Percentiles rank a stretch among this genome's conserved stretches.
Conservation (phyloP, 2,113 vertebrate genomes). For the Malurus cyaneus region DNA sequence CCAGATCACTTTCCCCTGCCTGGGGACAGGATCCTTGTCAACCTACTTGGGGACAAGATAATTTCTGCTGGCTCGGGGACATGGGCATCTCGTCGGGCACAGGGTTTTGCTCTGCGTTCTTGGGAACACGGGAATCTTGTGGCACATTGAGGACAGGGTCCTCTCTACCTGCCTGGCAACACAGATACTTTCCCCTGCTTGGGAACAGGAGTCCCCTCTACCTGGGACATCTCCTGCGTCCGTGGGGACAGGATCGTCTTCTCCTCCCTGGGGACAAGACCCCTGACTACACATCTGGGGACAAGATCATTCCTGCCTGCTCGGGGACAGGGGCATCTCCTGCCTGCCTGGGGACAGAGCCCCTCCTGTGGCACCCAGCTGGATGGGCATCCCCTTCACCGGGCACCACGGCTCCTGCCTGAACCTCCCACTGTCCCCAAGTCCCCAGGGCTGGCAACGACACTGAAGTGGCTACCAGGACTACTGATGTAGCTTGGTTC, state of each 20-base stretch:
- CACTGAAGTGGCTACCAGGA: background rate
- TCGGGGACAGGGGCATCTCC: background rate
- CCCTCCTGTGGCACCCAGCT: background rate
- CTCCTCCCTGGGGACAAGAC: background rate
- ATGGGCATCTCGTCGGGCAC: background rate
- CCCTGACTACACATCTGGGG: background rate
- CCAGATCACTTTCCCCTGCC: background rate
- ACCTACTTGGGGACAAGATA: background rate
- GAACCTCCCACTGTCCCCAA: background rate
- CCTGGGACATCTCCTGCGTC: background rate
- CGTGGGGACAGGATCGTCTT: background rate
- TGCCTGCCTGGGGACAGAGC: background rate
- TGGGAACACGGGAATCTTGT: background rate
- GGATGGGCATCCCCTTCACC: fast-evolving
- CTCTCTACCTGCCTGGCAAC: background rate
- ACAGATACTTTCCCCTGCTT: background rate
- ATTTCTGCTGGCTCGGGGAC: background rate
- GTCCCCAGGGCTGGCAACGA: background rate
- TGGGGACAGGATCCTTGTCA: background rate
- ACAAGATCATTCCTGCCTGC: background rate
- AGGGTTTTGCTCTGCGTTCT: background rate
- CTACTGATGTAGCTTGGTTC: background rate
- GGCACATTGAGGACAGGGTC: background rate
- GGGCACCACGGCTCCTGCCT: fast-evolving
- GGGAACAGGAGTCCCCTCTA: background rate